Conservation (phyloP, 1,140 invertebrate genomes). For the Drosophila parvula region DNA sequence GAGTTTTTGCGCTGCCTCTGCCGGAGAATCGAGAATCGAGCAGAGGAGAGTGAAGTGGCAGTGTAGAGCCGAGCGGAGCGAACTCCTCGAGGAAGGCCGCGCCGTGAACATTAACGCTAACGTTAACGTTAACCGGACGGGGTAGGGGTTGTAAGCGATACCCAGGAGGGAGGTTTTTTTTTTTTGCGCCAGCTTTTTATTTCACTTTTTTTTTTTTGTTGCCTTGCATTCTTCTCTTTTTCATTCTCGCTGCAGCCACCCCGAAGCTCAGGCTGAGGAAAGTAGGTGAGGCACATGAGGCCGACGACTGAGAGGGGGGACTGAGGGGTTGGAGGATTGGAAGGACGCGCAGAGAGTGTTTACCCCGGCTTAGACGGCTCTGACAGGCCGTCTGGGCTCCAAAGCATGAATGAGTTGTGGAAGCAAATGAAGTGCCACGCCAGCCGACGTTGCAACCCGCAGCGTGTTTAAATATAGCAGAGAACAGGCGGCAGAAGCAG, state of each 20-base stretch:
- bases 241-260: conserved; percentile 62
- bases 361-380: conserved; percentile 76
- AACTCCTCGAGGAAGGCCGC: conserved; percentile 73
- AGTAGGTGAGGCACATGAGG: conserved; percentile 79
- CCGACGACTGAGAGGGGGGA: conserved; percentile 16
- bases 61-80: conserved; percentile 33
- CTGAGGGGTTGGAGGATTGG: conserved; percentile 18
- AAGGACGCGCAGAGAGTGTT: conserved; percentile 57
- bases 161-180: conserved; percentile 71
- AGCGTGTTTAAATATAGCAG: conserved; percentile 79
- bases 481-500: conserved; percentile 46
- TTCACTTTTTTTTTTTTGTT: conserved; percentile 37
- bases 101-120: conserved; percentile 61
- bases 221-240: conserved; percentile 46
- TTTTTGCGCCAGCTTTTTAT: conserved; percentile 24
- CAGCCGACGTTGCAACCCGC: conserved; percentile 71
- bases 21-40: conserved; percentile 42
- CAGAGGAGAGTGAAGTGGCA: conserved; percentile 20
- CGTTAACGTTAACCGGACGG: conserved; percentile 48
- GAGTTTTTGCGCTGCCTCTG: conserved; percentile 35
- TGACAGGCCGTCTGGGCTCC: conserved; percentile 57
- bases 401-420: conserved; percentile 83
- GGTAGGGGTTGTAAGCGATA: conserved; percentile 76
- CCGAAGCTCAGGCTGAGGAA: conserved; percentile 53
- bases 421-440: conserved; percentile 82